Percentiles rank a stretch among this genome's conserved stretches.
Evolutionary conservation across 1,140 invertebrate species (phyloP).

Genomic region (Lepidurus apus): DNA sequence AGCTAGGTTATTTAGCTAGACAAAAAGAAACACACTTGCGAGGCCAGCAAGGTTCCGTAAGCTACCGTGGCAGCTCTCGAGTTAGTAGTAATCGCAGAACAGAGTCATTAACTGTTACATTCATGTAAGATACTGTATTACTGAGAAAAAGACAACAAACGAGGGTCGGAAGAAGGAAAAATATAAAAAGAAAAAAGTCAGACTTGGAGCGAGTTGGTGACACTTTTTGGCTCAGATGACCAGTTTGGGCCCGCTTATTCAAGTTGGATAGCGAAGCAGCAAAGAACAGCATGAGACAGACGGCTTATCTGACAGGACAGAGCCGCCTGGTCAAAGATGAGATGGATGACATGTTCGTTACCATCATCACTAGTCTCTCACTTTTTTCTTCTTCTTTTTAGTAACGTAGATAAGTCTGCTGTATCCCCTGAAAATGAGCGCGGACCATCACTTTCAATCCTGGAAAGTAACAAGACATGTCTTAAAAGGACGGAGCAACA

Average conservation of each 20-base stretch:
- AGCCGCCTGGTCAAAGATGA: not conserved
- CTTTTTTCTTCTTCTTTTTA: not conserved
- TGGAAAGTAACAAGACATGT: too few species aligned
- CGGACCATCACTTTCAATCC: too few species aligned
- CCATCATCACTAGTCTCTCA: not conserved
- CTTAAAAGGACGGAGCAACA: too few species aligned
- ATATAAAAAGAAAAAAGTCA: not conserved
- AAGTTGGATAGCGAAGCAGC: constrained; percentile 8
- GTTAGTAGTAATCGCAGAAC: too few species aligned
- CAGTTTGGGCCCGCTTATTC: not conserved
- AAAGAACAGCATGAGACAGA: not conserved
- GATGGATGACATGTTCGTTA: constrained; percentile 10
- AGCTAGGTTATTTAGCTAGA: too few species aligned
- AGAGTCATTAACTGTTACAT: too few species aligned
- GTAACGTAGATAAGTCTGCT: too few species aligned
- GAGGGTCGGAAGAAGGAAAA: not conserved
- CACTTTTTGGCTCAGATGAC: not conserved
- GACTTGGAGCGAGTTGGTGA: not conserved
- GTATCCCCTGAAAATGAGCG: too few species aligned
- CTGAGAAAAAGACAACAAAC: not conserved
- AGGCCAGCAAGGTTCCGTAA: too few species aligned
- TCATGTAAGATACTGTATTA: not conserved
- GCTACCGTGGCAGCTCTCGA: too few species aligned
- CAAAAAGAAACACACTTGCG: too few species aligned
- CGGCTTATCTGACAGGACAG: constrained; percentile 4